Base-by-base conservation (phyloP, 2,113 vertebrate genomes). In the Cathartes aura region DNA sequence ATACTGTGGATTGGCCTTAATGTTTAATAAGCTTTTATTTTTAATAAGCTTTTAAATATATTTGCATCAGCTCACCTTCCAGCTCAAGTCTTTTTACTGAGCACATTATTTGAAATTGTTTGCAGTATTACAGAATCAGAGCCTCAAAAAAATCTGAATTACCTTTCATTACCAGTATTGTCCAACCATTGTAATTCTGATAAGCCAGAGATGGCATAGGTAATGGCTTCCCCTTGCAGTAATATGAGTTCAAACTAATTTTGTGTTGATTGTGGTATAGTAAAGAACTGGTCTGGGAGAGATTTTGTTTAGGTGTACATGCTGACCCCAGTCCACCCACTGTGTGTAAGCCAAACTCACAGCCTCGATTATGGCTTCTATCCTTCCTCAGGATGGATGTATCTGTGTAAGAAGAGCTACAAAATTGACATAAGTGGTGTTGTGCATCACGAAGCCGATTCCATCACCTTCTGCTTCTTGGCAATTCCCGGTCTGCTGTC, bases 401-500 rank as follows among this genome's bases (percentile, higher is more conserved):
- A 4, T 8, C 58, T 78, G 17, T 58, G 17, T 8, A 26, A 18
- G 29, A 60, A 45, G 5, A 74, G 40, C 34, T 62, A 15, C 27
- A 83, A 36, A 63, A 34, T 1, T 24, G 12, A n/a, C 27, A 1
- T 7, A 34, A 36, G 34, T n/a, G 34, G 3, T 20, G 10, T 3
- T 45, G 18, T 53, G 10, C 3, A 0, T 67, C 20, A 8, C 9
- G 23, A 67, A 58, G 27, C 18, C 0, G 0, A 34, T 58, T 66
- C 14, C 21, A 21, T 66, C n/a, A 36, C 14, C 32, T 53, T 42
- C 34, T 43, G 1, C 50, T 55, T 59, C 43, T 59, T 89, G 40
- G 6, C 17, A 67, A 29, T 67, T 67, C 14, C 24, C 38, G 52
- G 2, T 79, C 71, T 42, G 21, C 14, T 40, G 13, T 59, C 8